phyloP scores from a whole-genome alignment of 64 coral and sea anemone species.

The Stichodactyla helianthus region DNA sequence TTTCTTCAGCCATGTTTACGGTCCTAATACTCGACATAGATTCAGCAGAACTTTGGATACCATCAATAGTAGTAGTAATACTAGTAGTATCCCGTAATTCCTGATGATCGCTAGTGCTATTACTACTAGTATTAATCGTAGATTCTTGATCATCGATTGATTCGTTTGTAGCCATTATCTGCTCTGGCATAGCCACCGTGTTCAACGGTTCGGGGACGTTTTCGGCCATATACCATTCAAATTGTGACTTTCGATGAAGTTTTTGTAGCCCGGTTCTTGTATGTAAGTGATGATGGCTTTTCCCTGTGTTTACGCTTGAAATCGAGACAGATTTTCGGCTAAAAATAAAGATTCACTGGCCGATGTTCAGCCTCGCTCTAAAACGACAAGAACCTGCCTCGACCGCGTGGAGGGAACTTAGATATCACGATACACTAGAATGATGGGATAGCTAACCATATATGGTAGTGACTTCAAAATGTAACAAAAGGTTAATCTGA shows the following conservation, averaged over 20 bases:
- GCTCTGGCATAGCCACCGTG: slow-evolving; percentile 51
- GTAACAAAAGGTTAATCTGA: too few species aligned
- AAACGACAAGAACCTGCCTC: slow-evolving; percentile 70
- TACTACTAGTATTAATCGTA: slow-evolving; percentile 5
- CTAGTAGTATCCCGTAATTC: background rate
- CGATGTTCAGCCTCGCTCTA: slow-evolving; percentile 87
- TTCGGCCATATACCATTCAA: slow-evolving; percentile 49
- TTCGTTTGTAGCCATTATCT: slow-evolving; percentile 54
- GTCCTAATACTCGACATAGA: background rate
- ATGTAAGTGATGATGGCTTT: slow-evolving; percentile 21
- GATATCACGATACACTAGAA: slow-evolving; percentile 23
- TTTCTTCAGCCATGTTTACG: slow-evolving; percentile 18
- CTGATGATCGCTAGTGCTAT: background rate
- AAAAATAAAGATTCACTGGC: slow-evolving; percentile 60
- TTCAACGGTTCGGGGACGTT: slow-evolving; percentile 47
- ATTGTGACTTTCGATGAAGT: background rate
- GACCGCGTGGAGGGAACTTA: slow-evolving; percentile 81
- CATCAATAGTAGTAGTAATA: slow-evolving; percentile 20
- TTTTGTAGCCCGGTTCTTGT: slow-evolving; percentile 23
- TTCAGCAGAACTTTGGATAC: background rate
- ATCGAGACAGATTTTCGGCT: slow-evolving; percentile 87
- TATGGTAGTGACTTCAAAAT: background rate
- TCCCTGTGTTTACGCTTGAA: slow-evolving; percentile 86
- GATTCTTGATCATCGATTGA: slow-evolving; percentile 43
- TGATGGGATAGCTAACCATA: slow-evolving; percentile 24